A percentile compares a stretch with the other conserved stretches of the same genome.
phyloP scores from a whole-genome alignment of 2,888 invertebrate genomes.

The Coelinius sp. region DNA sequence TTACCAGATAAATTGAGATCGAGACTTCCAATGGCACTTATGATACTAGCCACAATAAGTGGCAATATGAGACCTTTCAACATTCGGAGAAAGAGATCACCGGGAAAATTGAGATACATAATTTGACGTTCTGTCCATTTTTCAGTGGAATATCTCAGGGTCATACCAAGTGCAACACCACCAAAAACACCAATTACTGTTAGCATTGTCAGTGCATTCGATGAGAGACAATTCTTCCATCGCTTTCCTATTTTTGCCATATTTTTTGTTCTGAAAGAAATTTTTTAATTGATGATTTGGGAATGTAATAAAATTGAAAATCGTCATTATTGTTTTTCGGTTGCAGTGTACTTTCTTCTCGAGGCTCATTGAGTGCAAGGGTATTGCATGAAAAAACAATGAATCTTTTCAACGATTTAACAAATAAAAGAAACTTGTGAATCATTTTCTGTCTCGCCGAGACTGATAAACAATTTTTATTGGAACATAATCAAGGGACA shows the following conservation, averaged over 20 bases:
- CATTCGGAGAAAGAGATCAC: slow-evolving; percentile 82
- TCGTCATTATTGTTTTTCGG: not conserved
- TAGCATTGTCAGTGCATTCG: slow-evolving; percentile 74
- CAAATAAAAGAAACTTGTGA: not conserved
- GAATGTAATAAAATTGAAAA: slow-evolving; percentile 10
- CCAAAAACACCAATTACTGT: slow-evolving; percentile 75
- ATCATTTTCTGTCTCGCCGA: not conserved
- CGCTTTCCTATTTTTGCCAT: slow-evolving; percentile 57
- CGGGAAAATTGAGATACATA: slow-evolving; percentile 80
- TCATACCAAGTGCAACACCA: slow-evolving; percentile 74
- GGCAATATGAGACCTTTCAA: slow-evolving; percentile 83
- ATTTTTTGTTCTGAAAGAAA: slow-evolving; percentile 30
- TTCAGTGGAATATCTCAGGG: slow-evolving; percentile 66
- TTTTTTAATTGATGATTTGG: not conserved
- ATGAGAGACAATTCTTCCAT: slow-evolving; percentile 60
- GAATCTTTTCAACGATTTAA: not conserved
- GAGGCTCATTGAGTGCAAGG: slow-evolving; percentile 5
- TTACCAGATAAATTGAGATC: slow-evolving; percentile 78
- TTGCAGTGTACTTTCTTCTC: not conserved
- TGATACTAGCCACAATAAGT: slow-evolving; percentile 78
- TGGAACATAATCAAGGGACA: not conserved
- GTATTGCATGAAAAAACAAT: slow-evolving; percentile 16
- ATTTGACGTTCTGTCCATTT: slow-evolving; percentile 75
- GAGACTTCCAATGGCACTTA: slow-evolving; percentile 80
- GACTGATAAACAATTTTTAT: not conserved